A percentile compares a stretch with the other conserved stretches of the same genome.
Evolutionary conservation across 2,113 vertebrate species (phyloP).

Genomic region (Progne subis): DNA sequence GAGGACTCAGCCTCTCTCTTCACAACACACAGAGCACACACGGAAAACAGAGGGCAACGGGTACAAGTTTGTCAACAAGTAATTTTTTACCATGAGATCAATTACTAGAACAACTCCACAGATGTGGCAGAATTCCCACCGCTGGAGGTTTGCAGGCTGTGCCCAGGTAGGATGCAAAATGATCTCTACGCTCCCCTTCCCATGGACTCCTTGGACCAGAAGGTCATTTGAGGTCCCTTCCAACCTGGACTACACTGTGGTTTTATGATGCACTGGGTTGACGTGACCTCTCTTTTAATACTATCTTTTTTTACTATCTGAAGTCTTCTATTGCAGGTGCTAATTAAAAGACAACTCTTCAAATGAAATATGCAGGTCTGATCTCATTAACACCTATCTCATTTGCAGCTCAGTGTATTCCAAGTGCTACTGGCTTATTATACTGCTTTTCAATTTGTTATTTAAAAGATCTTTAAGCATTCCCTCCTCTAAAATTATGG

Average conservation of each 20-base stretch:
- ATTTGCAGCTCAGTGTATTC: background rate
- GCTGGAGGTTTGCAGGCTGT: background rate
- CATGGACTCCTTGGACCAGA: background rate
- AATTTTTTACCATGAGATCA: background rate
- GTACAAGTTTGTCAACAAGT: background rate
- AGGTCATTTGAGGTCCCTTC: background rate
- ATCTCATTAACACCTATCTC: background rate
- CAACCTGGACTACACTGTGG: background rate
- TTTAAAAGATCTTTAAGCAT: constrained; percentile 3
- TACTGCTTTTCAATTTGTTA: background rate
- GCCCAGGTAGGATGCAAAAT: background rate
- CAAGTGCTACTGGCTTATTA: background rate
- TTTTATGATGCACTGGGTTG: background rate
- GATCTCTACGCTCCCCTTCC: background rate
- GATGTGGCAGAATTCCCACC: background rate
- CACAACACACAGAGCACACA: accelerated
- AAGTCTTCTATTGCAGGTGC: background rate
- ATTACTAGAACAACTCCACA: background rate
- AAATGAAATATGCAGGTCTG: background rate
- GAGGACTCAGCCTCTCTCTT: background rate
- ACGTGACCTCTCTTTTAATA: background rate
- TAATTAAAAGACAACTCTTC: constrained; percentile 8
- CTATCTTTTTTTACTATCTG: background rate
- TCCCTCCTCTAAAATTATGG: background rate
- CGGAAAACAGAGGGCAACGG: background rate